phyloP scores from a whole-genome alignment of 2,888 invertebrate species.

The Chouioia cunea region DNA sequence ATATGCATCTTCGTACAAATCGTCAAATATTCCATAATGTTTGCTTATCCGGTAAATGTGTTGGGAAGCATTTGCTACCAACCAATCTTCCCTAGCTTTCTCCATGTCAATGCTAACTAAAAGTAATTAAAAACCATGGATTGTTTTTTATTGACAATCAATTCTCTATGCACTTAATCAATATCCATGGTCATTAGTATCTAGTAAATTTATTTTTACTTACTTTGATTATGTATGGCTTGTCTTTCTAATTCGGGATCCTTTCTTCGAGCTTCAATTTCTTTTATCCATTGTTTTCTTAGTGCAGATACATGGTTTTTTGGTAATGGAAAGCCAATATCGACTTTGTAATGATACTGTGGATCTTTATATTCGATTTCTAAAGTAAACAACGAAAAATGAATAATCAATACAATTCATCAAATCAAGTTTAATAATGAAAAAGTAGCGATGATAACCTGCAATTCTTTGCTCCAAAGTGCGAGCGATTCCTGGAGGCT shows the following conservation, averaged over 20 bases:
- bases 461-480: slow-evolving; percentile 78
- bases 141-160: too few relatives aligned
- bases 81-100: slow-evolving; percentile 78
- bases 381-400: slow-evolving; percentile 52
- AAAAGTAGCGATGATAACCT: slow-evolving; percentile 68
- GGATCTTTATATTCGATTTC: slow-evolving; percentile 72
- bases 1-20: slow-evolving; percentile 89
- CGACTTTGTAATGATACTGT: slow-evolving; percentile 71
- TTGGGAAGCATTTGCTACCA: slow-evolving; percentile 73
- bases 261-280: slow-evolving; percentile 72
- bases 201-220: slow-evolving; percentile 53
- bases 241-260: slow-evolving; percentile 74
- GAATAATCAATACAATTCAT: slow-evolving; percentile 13
- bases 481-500: slow-evolving; percentile 78
- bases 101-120: slow-evolving; percentile 77
- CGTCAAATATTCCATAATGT: slow-evolving; percentile 88
- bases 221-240: slow-evolving; percentile 75
- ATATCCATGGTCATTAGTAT: too few relatives aligned
- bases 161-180: too few relatives aligned
- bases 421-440: too few relatives aligned
- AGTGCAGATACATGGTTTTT: slow-evolving; percentile 65
- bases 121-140: slow-evolving; percentile 1
- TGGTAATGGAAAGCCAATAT: slow-evolving; percentile 75
- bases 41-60: slow-evolving; percentile 82
- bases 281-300: slow-evolving; percentile 71